These are phyloP conservation scores for Saxicola maurus DNA, from an alignment of 2,797 vertebrate species.

Conservation along the genomic window DNA sequence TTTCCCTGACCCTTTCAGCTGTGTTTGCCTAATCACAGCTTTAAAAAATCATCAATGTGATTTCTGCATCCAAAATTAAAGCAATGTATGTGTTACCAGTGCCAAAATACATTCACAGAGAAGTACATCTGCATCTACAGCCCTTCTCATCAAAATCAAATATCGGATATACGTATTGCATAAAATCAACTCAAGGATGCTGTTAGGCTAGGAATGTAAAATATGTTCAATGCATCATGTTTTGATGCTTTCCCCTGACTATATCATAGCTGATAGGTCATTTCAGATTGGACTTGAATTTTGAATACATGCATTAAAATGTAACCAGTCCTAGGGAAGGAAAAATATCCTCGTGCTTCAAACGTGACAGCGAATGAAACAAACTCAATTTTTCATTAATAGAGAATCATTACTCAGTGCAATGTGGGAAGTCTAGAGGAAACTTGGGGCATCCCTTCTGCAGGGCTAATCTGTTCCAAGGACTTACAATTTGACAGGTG, in stretches of 20 bases:
- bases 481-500: not conserved
- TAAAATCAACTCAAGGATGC: not conserved
- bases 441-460: slow-evolving; percentile 2
- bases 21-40: not conserved
- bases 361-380: not conserved
- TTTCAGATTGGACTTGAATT: slow-evolving; percentile 17
- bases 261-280: slow-evolving; percentile 28
- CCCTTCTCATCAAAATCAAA: not conserved
- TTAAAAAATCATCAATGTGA: not conserved
- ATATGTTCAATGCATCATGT: not conserved
- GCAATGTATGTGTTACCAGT: not conserved
- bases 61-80: not conserved
- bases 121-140: not conserved
- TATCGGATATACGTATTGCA: not conserved
- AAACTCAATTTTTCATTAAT: slow-evolving; percentile 47
- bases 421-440: not conserved
- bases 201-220: not conserved
- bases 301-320: slow-evolving; percentile 45
- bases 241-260: slow-evolving; percentile 20
- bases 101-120: not conserved
- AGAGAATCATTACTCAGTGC: slow-evolving; percentile 15
- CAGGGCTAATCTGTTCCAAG: slow-evolving; percentile 16
- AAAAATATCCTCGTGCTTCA: slow-evolving; percentile 22
- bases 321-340: not conserved
- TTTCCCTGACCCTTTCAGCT: not conserved